Conservation (phyloP, 2,797 vertebrate genomes). For the Carcharodon carcharias region DNA sequence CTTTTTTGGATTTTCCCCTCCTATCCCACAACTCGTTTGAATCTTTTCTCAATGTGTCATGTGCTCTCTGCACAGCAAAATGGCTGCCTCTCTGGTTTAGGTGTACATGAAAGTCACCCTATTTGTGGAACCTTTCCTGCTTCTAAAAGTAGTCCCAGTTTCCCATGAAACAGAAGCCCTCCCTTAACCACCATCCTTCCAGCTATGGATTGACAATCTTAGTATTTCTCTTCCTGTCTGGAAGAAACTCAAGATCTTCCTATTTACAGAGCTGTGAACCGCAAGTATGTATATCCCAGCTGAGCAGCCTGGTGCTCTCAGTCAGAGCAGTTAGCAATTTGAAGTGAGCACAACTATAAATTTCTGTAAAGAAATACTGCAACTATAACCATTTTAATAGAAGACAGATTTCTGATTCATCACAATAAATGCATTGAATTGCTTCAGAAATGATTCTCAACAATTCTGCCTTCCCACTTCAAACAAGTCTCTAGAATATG, state of each 20-base stretch:
- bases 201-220: background rate
- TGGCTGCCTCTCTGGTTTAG: background rate
- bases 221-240: background rate
- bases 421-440: background rate
- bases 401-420: slow-evolving; percentile 2
- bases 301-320: background rate
- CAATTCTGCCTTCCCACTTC: background rate
- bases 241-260: background rate
- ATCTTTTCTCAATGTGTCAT: background rate
- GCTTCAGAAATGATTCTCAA: background rate
- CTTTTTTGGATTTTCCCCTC: background rate
- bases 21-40: background rate
- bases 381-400: background rate
- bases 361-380: background rate
- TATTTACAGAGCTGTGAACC: background rate
- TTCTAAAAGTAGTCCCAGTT: background rate
- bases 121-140: background rate
- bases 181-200: background rate
- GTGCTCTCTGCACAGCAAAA: background rate
- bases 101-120: background rate
- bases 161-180: background rate
- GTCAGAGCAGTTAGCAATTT: background rate
- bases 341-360: background rate
- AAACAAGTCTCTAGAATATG: background rate
- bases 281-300: background rate